These are phyloP conservation scores for Dendroctonus valens DNA, from an alignment of 1,140 invertebrate species.

Conservation along the genomic window DNA sequence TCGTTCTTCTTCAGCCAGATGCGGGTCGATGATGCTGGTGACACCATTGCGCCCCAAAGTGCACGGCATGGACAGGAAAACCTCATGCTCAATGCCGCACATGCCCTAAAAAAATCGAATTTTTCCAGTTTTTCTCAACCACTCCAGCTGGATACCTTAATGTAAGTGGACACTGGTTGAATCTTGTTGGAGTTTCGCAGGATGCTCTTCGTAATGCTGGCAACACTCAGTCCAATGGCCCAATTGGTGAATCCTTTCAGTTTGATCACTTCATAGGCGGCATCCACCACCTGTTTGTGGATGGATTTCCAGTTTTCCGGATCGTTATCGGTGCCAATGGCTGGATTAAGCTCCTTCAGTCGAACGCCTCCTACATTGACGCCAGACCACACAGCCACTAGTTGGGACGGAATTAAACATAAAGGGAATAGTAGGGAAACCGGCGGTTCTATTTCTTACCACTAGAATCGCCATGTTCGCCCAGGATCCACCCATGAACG, in stretches of 20 bases:
- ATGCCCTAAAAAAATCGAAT: conserved; percentile 17
- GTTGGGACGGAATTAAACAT: not conserved
- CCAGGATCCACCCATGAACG: conserved; percentile 86
- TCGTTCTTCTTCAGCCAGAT: conserved; percentile 67
- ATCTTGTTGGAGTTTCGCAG: conserved; percentile 74
- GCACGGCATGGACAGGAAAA: conserved; percentile 83
- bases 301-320: conserved; percentile 74
- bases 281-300: conserved; percentile 78
- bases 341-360: conserved; percentile 72
- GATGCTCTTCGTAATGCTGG: conserved; percentile 69
- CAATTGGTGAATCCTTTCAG: conserved; percentile 88
- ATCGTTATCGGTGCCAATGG: conserved; percentile 70
- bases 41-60: conserved; percentile 77
- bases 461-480: conserved; percentile 80
- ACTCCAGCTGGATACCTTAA: conserved; percentile 62
- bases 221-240: conserved; percentile 83
- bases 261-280: conserved; percentile 86
- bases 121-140: not conserved
- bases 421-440: conserved; percentile 15
- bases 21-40: conserved; percentile 71
- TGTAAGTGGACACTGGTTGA: conserved; percentile 75
- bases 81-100: conserved; percentile 77
- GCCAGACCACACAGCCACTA: conserved; percentile 91
- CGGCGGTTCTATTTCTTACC: conserved; percentile 51
- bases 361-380: conserved; percentile 87